These are phyloP conservation scores for Cloeon dipterum DNA, from an alignment of 2,888 invertebrate genomes.

Conservation along the genomic window DNA sequence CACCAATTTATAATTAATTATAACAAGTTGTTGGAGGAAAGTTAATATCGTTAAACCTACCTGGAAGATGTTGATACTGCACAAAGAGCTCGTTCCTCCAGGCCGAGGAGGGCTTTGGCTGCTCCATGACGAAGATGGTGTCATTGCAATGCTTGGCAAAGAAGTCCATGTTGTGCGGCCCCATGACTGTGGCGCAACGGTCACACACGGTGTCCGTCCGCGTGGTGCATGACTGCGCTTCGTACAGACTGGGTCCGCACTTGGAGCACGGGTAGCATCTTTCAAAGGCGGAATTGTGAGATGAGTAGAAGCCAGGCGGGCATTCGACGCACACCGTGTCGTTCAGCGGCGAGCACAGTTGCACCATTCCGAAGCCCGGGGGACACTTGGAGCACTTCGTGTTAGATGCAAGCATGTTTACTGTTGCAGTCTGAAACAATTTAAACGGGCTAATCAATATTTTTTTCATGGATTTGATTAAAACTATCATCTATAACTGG, in stretches of 20 bases:
- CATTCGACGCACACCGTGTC: slow-evolving; percentile 20
- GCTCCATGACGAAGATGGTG: neutral
- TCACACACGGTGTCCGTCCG: slow-evolving; percentile 20
- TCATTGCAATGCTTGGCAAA: slow-evolving; percentile 11
- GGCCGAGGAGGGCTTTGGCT: neutral
- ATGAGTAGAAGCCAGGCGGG: slow-evolving; percentile 17
- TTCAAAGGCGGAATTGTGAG: slow-evolving; percentile 17
- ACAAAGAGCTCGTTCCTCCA: neutral
- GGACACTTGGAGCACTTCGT: slow-evolving; percentile 19
- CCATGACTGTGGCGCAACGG: slow-evolving; percentile 16
- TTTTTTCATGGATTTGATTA: no score
- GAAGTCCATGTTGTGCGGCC: slow-evolving; percentile 13
- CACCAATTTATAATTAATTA: no score
- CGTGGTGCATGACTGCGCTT: slow-evolving; percentile 18
- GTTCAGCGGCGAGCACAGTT: slow-evolving; percentile 8
- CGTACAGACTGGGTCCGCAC: slow-evolving; percentile 21
- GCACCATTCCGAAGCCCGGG: slow-evolving; percentile 19
- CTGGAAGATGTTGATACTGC: no score
- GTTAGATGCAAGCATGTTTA: no score
- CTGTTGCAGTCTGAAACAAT: no score
- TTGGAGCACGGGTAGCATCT: slow-evolving; percentile 21
- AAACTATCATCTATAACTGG: no score
- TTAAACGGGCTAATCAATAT: no score
- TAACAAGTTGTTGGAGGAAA: no score
- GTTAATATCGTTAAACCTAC: no score